Base-by-base conservation (phyloP, 1,140 invertebrate species). In the Agraylea sexmaculata region DNA sequence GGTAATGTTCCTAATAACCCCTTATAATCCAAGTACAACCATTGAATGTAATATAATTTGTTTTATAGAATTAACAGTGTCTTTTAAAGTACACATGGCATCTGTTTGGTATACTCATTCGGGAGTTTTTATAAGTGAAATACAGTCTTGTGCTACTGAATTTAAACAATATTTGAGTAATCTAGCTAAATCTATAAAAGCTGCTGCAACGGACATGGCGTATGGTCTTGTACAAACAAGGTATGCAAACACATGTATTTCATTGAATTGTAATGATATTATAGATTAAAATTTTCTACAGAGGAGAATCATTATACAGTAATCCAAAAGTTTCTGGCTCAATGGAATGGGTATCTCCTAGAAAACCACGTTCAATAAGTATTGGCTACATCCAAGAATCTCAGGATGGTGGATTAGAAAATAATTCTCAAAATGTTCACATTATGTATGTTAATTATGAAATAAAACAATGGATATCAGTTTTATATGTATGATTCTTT, bases 101-200 rank as follows among this genome's bases (percentile, higher is more conserved):
- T 92, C 89, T 23, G 80, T 95, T 22, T 90, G 84, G 71, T 95
- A 95, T 60, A 88, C 86, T 1, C 91, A 96, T 61, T 90, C 84
- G 19, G 80, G 86, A 1, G 72, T 80, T 40, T 77, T 94, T 52
- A 68, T 95, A 11, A 72, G 77, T n/a, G 90, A 95, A 58, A 61
- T 95, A 17, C 75, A 77, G 46, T 83, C 81, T 1, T 94, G 89
- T 60, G 76, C 83, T 11, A 76, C 78, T 7, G 73, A 75, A 61
- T 78, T 78, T 55, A 74, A 76, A 51, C 70, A 75, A 52, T 75
- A 77, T 58, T 57, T 78, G 21, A 66, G 80, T 19, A 80, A 86
- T 51, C 69, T 92, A 35, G 79, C 82, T 3, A 71, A 75, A 23
- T 87, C 87, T 15, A 85, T 95, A 45, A 81, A 82, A 51, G 77